Percentiles rank a stretch among this genome's conserved stretches.
These are phyloP conservation scores for Agapostemon virescens DNA, from an alignment of 2,888 invertebrate species.

Conservation along the genomic window DNA sequence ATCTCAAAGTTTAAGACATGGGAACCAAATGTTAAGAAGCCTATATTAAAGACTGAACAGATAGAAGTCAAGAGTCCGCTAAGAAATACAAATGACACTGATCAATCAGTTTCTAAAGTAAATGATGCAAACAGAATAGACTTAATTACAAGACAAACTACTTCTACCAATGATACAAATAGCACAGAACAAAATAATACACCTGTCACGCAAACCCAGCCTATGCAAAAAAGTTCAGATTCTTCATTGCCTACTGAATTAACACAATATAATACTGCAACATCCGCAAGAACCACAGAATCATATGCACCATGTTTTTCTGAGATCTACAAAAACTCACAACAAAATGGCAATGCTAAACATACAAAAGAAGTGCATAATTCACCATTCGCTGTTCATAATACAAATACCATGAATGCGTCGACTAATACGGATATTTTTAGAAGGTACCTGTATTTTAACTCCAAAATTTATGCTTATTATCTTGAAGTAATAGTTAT, in stretches of 20 bases:
- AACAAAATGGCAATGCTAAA: slow-evolving; percentile 46
- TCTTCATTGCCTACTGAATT: slow-evolving; percentile 38
- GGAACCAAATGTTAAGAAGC: slow-evolving; percentile 57
- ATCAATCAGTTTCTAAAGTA: slow-evolving; percentile 6
- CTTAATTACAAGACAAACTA: slow-evolving; percentile 11
- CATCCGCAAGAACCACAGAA: slow-evolving; percentile 26
- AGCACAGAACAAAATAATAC: neutral
- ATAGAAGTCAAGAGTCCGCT: slow-evolving; percentile 15
- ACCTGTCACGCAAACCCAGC: slow-evolving; percentile 13
- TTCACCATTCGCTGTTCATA: slow-evolving; percentile 10
- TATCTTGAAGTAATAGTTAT: slow-evolving; percentile 2
- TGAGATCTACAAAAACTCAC: slow-evolving; percentile 50
- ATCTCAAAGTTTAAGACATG: slow-evolving; percentile 71
- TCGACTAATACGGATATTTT: slow-evolving; percentile 66
- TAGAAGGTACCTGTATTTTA: slow-evolving; percentile 65
- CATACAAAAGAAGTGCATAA: slow-evolving; percentile 39
- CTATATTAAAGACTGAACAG: slow-evolving; percentile 26
- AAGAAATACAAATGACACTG: slow-evolving; percentile 16
- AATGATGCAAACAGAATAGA: slow-evolving; percentile 30
- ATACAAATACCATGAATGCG: slow-evolving; percentile 45
- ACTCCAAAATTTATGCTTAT: slow-evolving; percentile 3
- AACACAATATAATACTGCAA: slow-evolving; percentile 28
- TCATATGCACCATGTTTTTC: slow-evolving; percentile 26
- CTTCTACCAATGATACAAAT: slow-evolving; percentile 20
- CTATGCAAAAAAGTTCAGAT: slow-evolving; percentile 23